Evolutionary conservation across 2,113 vertebrate species (phyloP).

Genomic region (Ranitomeya imitator): DNA sequence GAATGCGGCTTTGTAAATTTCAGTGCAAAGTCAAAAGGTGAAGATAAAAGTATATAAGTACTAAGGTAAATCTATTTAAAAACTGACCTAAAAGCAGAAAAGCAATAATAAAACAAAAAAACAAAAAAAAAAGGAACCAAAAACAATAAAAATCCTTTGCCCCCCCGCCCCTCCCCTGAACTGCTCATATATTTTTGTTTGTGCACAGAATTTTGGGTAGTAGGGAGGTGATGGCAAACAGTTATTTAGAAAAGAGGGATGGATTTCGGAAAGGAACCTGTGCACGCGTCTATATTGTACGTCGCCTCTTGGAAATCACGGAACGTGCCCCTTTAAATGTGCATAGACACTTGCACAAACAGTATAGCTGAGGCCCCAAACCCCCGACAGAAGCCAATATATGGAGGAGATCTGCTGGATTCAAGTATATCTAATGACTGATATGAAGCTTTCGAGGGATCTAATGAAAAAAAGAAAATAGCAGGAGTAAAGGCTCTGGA

Average conservation of each 20-base stretch:
- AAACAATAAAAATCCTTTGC: background rate
- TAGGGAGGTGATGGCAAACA: background rate
- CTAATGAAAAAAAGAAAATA: constrained; percentile 57
- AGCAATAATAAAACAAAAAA: background rate
- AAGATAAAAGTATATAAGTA: constrained; percentile 8
- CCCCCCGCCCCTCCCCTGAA: background rate
- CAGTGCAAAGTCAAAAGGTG: constrained; percentile 55
- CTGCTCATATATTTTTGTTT: background rate
- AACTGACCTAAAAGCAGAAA: constrained; percentile 29
- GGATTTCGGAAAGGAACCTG: background rate
- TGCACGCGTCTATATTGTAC: background rate
- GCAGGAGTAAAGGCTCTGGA: constrained; percentile 49
- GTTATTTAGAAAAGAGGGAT: background rate
- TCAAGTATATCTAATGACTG: constrained; percentile 92
- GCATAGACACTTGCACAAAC: constrained; percentile 22
- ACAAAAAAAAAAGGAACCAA: background rate
- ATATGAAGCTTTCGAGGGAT: constrained; percentile 72
- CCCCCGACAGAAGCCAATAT: background rate
- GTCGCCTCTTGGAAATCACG: constrained; percentile 12
- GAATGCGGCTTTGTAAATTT: constrained; percentile 20
- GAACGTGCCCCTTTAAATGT: constrained; percentile 17
- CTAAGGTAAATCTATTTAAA: constrained; percentile 16
- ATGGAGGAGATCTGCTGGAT: constrained; percentile 81
- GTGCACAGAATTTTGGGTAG: constrained; percentile 14
- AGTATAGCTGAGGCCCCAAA: background rate